phyloP scores from a whole-genome alignment of 2,888 invertebrate species.

The Odiellus spinosus region DNA sequence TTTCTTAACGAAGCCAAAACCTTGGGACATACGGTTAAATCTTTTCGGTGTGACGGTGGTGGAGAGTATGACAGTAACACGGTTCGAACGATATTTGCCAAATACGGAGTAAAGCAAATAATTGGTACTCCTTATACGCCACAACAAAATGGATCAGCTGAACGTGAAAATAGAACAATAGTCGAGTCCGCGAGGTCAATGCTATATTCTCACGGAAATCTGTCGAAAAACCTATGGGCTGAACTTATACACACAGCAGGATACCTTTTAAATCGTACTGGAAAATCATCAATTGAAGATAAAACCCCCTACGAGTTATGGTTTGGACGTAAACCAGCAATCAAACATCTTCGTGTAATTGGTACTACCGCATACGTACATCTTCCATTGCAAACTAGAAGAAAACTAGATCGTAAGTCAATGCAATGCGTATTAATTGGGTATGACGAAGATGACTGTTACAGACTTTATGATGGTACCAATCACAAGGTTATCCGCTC shows the following conservation, averaged over 20 bases:
- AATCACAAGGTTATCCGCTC: too few species aligned
- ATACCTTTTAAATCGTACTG: constrained; percentile 3
- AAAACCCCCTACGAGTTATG: constrained; percentile 2
- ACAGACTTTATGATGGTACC: too few species aligned
- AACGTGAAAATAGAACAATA: neutral
- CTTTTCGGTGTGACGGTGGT: constrained; percentile 9
- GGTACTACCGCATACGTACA: too few species aligned
- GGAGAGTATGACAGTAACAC: constrained; percentile 10
- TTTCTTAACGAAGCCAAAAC: neutral
- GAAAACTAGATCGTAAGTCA: too few species aligned
- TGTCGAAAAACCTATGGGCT: neutral
- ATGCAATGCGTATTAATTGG: too few species aligned
- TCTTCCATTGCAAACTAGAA: too few species aligned
- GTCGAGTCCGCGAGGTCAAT: neutral
- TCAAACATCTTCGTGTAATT: too few species aligned
- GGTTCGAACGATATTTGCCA: constrained; percentile 3
- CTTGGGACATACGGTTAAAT: constrained; percentile 5
- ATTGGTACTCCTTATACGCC: neutral
- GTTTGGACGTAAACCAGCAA: too few species aligned
- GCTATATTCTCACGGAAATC: neutral
- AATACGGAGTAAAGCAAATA: neutral
- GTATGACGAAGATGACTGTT: too few species aligned
- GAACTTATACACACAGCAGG: constrained; percentile 1
- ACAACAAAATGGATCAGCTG: neutral
- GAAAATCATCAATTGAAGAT: constrained; percentile 3